Base-by-base conservation (phyloP, 1,140 invertebrate genomes). In the Pogonognathellus flavescens region DNA sequence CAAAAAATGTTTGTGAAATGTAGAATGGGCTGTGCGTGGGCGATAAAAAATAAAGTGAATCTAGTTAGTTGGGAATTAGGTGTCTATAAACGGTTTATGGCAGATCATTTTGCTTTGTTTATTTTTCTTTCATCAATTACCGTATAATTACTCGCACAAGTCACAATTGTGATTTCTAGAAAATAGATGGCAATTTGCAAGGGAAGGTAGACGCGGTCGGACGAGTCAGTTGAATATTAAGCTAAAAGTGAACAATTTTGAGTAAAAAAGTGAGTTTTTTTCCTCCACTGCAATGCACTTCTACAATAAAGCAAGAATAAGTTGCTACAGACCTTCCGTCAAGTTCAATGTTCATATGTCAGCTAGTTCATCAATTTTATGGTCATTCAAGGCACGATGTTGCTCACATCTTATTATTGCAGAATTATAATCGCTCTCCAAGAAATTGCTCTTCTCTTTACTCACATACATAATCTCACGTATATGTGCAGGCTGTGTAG, bases 351-450 rank as follows among this genome's bases (percentile, higher is more conserved):
- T 31, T 76, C 31, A 50, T 18, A 2, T 49, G 70, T 76, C 70
- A 76, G 70, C 18, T 20, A 66, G 62, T 66, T 76, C 70, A 76
- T 76, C 70, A 76, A 31, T 76, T 76, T 76, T 76, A 76, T 76
- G 70, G 41, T 76, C 70, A 76, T 31, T 18, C 41, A n/a, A 76
- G 70, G 70, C 70, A 76, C 70, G 70, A 76, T 76, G 11, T 76
- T 76, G 22, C n/a, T 76, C 41, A 76, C 31, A 13, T 57, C 2
- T 14, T 13, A n/a, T 13, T 13, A 57, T 14, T 57, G 31, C 31
- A 41, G 31, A 41, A 41, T 41, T 41, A 41, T 41, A 41, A 41
- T 41, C 1, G 31, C 31, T 41, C 1, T 41, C 2, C 31, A 1
- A n/a, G n/a, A 41, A 41, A 41, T 41, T 41, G 31, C 6, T 1